Base-by-base conservation (phyloP, 37 sponge, comb jelly and placozoan species). In the Spongia lamella region DNA sequence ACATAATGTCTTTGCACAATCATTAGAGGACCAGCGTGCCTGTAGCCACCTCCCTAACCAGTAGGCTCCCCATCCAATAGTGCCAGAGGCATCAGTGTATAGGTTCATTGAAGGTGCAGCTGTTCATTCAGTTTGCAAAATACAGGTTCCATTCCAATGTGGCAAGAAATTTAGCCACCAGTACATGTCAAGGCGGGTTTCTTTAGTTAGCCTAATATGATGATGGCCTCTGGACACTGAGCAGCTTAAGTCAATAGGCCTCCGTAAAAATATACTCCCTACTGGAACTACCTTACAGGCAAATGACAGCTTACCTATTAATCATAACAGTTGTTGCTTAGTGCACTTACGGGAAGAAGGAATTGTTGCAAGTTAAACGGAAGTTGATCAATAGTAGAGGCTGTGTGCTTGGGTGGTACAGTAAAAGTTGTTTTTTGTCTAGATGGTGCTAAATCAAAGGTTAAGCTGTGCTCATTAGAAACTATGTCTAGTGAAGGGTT, bases 81-180 rank as follows among this genome's bases (percentile, higher is more conserved):
- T 17, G 25, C 62, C 73, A 0, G 73, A 78, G 17, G 86, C 79
- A 43, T 85, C 86, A 11, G 73, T 79, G 37, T 59, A 79, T 34
- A 84, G 52, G 11, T 67, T 33, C 25, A 63, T 15, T 24, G 53
- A 33, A 32, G 37, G 22, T n/a, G n/a, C n/a, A n/a, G n/a, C n/a
- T n/a, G n/a, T n/a, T n/a, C n/a, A n/a, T n/a, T n/a, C n/a, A n/a
- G n/a, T n/a, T n/a, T n/a, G n/a, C n/a, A n/a, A n/a, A n/a, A n/a
- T n/a, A n/a, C n/a, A 32, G 29, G 31, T 35, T 11, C 87, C 87
- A n/a, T 24, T 51, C 87, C 80, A 86, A 21, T 26, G 17, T 33
- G 70, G 70, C 26, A 79, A 60, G 53, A 85, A 71, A 6, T 37
- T 16, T 24, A 20, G 34, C 86, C 86, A 85, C 86, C 86, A 79